Percentiles rank a stretch among this genome's conserved stretches.
Conservation (phyloP, 1,140 invertebrate genomes). For the Mactra quadrangularis region DNA sequence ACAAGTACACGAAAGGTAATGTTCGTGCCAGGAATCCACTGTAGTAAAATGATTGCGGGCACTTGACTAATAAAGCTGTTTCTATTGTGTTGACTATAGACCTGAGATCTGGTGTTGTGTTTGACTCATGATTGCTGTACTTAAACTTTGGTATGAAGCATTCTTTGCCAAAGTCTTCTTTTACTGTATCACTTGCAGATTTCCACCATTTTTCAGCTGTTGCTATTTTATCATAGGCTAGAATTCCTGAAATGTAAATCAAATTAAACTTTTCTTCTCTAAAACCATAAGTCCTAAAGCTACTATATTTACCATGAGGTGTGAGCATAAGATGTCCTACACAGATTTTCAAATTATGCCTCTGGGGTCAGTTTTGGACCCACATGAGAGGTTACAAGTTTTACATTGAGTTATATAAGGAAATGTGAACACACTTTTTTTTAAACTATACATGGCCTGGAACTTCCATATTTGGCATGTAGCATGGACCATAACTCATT, state of each 20-base stretch:
- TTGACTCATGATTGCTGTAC: slow-evolving; percentile 66
- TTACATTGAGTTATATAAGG: too few relatives aligned
- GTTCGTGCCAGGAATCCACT: slow-evolving; percentile 75
- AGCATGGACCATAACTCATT: too few relatives aligned
- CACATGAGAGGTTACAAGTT: too few relatives aligned
- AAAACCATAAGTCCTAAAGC: too few relatives aligned
- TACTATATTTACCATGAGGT: too few relatives aligned
- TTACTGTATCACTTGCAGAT: slow-evolving; percentile 69
- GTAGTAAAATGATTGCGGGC: slow-evolving; percentile 75
- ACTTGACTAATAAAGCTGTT: slow-evolving; percentile 69
- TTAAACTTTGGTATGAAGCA: slow-evolving; percentile 75
- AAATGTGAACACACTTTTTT: too few relatives aligned
- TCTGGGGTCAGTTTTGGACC: too few relatives aligned
- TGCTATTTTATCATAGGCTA: slow-evolving; percentile 72
- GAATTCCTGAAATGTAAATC: slow-evolving; percentile 73
- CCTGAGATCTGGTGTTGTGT: slow-evolving; percentile 72
- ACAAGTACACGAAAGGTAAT: slow-evolving; percentile 75
- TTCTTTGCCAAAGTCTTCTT: slow-evolving; percentile 73
- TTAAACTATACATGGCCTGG: too few relatives aligned
- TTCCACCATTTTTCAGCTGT: slow-evolving; percentile 77
- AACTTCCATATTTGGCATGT: too few relatives aligned
- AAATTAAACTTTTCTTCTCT: too few relatives aligned
- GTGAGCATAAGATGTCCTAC: too few relatives aligned
- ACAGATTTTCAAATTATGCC: too few relatives aligned
- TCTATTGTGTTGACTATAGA: slow-evolving; percentile 71